These are phyloP conservation scores for Athene cunicularia DNA, from an alignment of 2,113 vertebrate genomes.

Conservation along the genomic window DNA sequence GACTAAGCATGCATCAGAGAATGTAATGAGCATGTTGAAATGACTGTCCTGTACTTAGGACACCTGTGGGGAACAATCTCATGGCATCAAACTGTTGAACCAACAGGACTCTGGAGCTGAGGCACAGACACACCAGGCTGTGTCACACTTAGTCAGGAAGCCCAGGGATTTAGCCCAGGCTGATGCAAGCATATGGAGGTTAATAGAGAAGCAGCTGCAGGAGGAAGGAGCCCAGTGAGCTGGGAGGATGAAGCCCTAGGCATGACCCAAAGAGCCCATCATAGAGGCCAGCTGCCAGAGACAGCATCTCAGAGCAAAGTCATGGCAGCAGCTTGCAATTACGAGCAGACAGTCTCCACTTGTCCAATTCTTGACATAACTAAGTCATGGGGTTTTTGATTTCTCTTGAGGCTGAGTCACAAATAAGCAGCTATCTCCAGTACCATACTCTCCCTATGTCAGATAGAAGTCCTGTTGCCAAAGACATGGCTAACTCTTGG, in stretches of 20 bases:
- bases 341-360: accelerated
- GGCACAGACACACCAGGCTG: not conserved
- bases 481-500: accelerated
- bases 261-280: not conserved
- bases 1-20: slow-evolving; percentile 2
- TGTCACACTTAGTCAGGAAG: accelerated
- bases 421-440: not conserved
- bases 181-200: not conserved
- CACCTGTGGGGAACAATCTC: not conserved
- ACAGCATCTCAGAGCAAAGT: accelerated
- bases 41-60: not conserved
- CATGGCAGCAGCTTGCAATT: not conserved
- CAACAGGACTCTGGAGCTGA: accelerated
- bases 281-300: not conserved
- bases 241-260: not conserved
- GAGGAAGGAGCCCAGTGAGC: not conserved
- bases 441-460: not conserved
- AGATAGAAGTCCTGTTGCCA: not conserved
- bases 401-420: not conserved
- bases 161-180: not conserved
- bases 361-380: not conserved
- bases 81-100: not conserved
- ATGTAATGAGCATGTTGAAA: not conserved
- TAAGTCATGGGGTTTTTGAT: not conserved
- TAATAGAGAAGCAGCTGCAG: not conserved